These are phyloP conservation scores for Schlechtendalia chinensis DNA, from an alignment of 1,140 invertebrate species.

Conservation along the genomic window DNA sequence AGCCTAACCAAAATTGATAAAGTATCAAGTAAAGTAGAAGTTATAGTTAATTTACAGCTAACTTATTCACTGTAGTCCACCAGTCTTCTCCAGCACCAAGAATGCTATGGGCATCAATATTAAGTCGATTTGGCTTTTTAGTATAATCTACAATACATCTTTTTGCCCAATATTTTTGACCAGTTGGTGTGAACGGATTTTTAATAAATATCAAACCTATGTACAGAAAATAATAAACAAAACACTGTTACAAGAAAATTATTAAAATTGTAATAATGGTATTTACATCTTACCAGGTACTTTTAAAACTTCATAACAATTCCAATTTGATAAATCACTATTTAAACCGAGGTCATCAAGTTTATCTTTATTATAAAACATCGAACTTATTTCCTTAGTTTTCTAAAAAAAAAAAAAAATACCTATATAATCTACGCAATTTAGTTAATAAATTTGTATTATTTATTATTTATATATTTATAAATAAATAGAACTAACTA, in stretches of 20 bases:
- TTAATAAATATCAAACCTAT: constrained; percentile 73
- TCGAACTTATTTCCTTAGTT: not conserved
- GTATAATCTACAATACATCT: constrained; percentile 77
- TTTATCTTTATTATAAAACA: constrained; percentile 17
- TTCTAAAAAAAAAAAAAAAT: constrained; percentile 9
- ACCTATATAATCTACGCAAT: not conserved
- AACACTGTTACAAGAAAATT: not conserved
- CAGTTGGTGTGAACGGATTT: constrained; percentile 77
- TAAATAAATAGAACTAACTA: not conserved
- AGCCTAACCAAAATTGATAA: too few species aligned
- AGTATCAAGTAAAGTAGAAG: too few species aligned
- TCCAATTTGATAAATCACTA: constrained; percentile 35
- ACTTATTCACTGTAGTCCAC: constrained; percentile 57
- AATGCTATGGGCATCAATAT: constrained; percentile 66
- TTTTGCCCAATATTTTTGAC: constrained; percentile 79
- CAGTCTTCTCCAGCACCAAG: constrained; percentile 57
- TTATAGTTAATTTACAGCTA: constrained; percentile 37
- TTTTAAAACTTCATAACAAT: constrained; percentile 32
- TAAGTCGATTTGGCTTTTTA: constrained; percentile 72
- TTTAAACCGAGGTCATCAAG: constrained; percentile 32
- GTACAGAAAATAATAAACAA: not conserved
- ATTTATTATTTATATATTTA: too few species aligned
- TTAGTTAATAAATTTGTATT: not conserved
- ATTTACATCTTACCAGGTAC: constrained; percentile 32
- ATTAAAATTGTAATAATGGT: not conserved